Base-by-base conservation (phyloP, 2,797 vertebrate genomes). In the Coranthus polyacanthus region DNA sequence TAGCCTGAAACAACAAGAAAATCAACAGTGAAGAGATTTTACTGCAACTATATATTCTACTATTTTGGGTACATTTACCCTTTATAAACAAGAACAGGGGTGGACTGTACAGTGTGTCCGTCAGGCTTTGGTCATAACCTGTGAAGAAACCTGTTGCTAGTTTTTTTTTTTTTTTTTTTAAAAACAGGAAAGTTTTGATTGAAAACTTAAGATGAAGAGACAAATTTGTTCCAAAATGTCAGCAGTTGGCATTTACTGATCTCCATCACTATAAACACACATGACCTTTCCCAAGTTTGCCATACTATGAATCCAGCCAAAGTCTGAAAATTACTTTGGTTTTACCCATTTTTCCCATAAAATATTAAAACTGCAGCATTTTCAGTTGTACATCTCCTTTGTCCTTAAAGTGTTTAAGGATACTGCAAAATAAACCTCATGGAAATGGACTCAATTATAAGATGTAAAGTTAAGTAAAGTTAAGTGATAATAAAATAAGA, bases 1-100 rank as follows among this genome's bases (percentile, higher is more conserved):
- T 99, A 9, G 96, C 97, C 98, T 99, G 67, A 32, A 65, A 70
- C 26, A 34, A 53, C 61, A 57, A 2, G 6, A 63, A 12, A 3
- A 45, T 10, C 43, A 55, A 18, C 2, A 7, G 3, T 36, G n/a
- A 52, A n/a, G 18, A 2, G 0, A 16, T 45, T 50, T 29, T 4
- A 32, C 12, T 18, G 2, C 8, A 59, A n/a, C 4, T 18, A 16
- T 44, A 0, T 26, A 2, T 24, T 6, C 29, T 4, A 13, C 2
- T 34, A 15, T 39, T 54, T 44, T 52, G 1, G 12, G 5, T 42
- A 26, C 41, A 41, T 8, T 13, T n/a, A 26, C 13, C 22, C 18
- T 69, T 54, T 53, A 29, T 57, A 22, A 24, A 37, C 5, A 1
- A 44, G 18, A 44, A 22, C 13, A 34, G n/a, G 12, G 12, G 36